Evolutionary conservation across 2,888 invertebrate genomes (phyloP), one percentile per base, ranked within the genome.

Genomic region (Lochmaea crataegi): DNA sequence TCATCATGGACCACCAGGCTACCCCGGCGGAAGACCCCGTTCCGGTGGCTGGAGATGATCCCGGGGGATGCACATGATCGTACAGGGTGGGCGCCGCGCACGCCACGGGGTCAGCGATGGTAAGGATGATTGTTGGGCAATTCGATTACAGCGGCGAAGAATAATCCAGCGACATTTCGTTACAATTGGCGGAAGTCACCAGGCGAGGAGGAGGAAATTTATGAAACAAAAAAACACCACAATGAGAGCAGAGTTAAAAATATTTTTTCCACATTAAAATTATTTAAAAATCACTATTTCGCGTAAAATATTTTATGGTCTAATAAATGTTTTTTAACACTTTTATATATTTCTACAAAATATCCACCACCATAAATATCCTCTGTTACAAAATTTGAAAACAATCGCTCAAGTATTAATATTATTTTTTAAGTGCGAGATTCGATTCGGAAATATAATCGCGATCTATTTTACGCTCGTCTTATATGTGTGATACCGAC

Each of bases 1-100:
- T 94, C 93, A 93, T 93, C 93, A 93, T 93, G 89, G 91, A 91
- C 92, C 93, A 93, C 93, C 93, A 93, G 90, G 92, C 92, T 90
- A 93, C 92, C 91, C 93, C 93, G 92, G 93, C 90, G 92, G 92
- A 91, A 91, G 92, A 91, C 90, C 92, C 92, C 91, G 92, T 91
- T 90, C 92, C 92, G 92, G 92, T 92, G 91, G 92, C 92, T 92
- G 92, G 91, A 89, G 91, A 91, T 88, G 90, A 90, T 89, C 90
- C 91, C 89, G 90, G 90, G 85, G 91, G 91, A 81, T 86, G 91
- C 90, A 92, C 91, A 92, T 93, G 92, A 91, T 93, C 93, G 92
- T 93, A 93, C 91, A 93, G 92, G 91, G 93, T 92, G 83, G 87
- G 87, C 82, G 88, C 88, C 91, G 92, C 92, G 91, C 92, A 92